These are phyloP conservation scores for Hirtodrosophila alboralis DNA, from an alignment of 2,888 invertebrate genomes.

Conservation along the genomic window DNA sequence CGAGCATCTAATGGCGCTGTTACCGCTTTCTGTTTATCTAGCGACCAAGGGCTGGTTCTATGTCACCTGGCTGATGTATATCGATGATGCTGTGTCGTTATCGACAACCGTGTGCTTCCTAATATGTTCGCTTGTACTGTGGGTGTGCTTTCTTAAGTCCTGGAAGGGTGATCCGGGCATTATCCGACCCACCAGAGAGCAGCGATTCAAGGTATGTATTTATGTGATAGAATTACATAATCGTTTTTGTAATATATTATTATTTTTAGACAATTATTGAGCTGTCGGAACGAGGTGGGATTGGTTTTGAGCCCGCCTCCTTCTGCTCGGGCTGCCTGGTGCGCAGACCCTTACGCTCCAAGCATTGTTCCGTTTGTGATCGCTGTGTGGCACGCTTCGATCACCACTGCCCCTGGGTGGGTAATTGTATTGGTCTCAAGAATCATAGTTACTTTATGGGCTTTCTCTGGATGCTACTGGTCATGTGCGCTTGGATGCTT, in stretches of 20 bases:
- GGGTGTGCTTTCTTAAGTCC: constrained; percentile 95
- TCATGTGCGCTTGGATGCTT: constrained; percentile 93
- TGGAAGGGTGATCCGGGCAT: constrained; percentile 98
- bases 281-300: constrained; percentile 93
- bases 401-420: constrained; percentile 99
- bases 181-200: constrained; percentile 91
- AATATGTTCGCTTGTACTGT: constrained; percentile 89
- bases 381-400: constrained; percentile 98
- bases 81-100: constrained; percentile 86
- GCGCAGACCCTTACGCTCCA: constrained; percentile 96
- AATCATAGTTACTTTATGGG: constrained; percentile 97
- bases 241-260: constrained; percentile 7
- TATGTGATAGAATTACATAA: not conserved
- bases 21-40: constrained; percentile 96
- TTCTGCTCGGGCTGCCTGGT: constrained; percentile 99
- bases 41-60: constrained; percentile 99
- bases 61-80: constrained; percentile 91
- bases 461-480: constrained; percentile 92
- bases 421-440: constrained; percentile 97
- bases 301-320: constrained; percentile 93
- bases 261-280: constrained; percentile 91
- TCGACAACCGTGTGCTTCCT: constrained; percentile 87
- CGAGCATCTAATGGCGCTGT: constrained; percentile 92
- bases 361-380: constrained; percentile 98
- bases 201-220: constrained; percentile 89